Conservation (phyloP, 2,113 vertebrate species). For the Dromiciops gliroides region DNA sequence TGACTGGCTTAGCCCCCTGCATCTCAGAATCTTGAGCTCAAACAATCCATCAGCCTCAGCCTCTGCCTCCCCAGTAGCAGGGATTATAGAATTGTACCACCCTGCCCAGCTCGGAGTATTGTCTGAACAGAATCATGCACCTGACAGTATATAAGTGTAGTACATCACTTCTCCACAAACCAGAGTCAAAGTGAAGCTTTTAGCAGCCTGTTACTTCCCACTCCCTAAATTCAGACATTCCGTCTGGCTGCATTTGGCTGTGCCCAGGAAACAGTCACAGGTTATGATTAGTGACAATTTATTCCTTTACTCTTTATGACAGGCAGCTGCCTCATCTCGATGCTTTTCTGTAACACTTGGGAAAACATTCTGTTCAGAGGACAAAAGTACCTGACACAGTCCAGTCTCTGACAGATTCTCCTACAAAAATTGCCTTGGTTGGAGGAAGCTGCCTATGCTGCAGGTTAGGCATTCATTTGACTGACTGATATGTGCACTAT, state of each 20-base stretch:
- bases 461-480: not conserved
- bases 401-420: not conserved
- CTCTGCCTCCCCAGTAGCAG: not conserved
- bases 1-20: not conserved
- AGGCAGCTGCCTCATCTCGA: not conserved
- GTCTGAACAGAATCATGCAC: not conserved
- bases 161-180: not conserved
- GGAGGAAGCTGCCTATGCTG: conserved; percentile 35
- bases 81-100: not conserved
- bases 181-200: not conserved
- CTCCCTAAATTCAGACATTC: conserved; percentile 10
- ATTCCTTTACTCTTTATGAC: not conserved
- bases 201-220: not conserved
- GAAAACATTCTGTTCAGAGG: conserved; percentile 27
- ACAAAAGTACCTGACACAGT: not conserved
- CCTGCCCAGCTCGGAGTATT: not conserved
- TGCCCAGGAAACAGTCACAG: not conserved
- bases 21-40: not conserved
- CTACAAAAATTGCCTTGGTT: not conserved
- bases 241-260: conserved; percentile 3
- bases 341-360: conserved; percentile 2
- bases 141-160: not conserved
- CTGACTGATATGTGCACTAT: not conserved
- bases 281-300: conserved; percentile 47
- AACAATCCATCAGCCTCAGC: not conserved